Evolutionary conservation across 2,888 invertebrate species (phyloP), one percentile per base, ranked within the genome.

Genomic region (Leptodirus hochenwartii): DNA sequence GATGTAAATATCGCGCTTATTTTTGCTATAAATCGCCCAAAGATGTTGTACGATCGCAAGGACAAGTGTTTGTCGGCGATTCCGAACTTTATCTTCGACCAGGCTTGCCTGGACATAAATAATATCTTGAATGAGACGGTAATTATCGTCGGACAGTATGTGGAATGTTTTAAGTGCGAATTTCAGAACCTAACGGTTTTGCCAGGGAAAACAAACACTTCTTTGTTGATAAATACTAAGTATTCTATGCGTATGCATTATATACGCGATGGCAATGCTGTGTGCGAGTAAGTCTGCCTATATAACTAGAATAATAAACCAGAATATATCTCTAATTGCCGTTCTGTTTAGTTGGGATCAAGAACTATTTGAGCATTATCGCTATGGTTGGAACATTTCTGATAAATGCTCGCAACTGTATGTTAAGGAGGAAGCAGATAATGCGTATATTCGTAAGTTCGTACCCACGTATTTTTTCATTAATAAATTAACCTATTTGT

Each of bases 381-480:
- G 49, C 24, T 57, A 53, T 43, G 52, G 50, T 8, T 54, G 53
- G 54, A 57, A 56, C 38, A 39, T 57, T n/a, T 23, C 49, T 12
- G 39, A 44, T 5, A 41, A 45, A 27, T 52, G 52, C 41, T 36
- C 43, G 5, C 37, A 42, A 28, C 37, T 50, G 22, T 50, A 47
- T 33, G 50, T 56, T 25, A 53, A 52, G 38, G 46, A 54, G 39
- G 46, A 52, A 26, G 51, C 57, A 13, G 56, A 56, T 37, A 51
- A 52, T 45, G 52, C 55, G 8, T 56, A 54, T 44, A 44, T 56
- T 36, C 55, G 57, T 57, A 50, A 49, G 48, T 47, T 29, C 27
- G n/a, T n/a, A n/a, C n/a, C n/a, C n/a, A n/a, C n/a, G n/a, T n/a
- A n/a, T n/a, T n/a, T n/a, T 15, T 25, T 30, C 24, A 26, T 28